A percentile compares a stretch with the other conserved stretches of the same genome.
Evolutionary conservation across 2,888 invertebrate genomes (phyloP).

Genomic region (Masnerella sp.): DNA sequence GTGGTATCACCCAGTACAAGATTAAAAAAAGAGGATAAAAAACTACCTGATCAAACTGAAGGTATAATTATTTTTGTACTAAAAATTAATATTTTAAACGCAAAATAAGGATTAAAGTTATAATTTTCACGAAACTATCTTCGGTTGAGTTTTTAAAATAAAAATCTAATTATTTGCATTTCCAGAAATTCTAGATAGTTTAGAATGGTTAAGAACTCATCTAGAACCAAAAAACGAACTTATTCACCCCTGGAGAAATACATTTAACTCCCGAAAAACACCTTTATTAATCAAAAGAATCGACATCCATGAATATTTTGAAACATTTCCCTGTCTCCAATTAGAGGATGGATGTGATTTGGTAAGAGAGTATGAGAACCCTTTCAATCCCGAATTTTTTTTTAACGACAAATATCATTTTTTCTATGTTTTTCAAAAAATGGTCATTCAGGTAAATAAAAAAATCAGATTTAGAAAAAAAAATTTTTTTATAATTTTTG

Average conservation of each 20-base stretch:
- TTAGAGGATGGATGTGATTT: constrained; percentile 13
- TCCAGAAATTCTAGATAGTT: not conserved
- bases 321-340: constrained; percentile 12
- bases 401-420: too few relatives aligned
- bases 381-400: too few relatives aligned
- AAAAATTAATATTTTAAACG: too few relatives aligned
- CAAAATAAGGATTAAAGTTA: too few relatives aligned
- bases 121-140: too few relatives aligned
- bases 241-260: constrained; percentile 6
- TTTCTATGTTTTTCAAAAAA: too few relatives aligned
- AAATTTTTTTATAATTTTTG: too few relatives aligned
- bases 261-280: not conserved
- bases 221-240: constrained; percentile 8
- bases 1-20: constrained; percentile 4
- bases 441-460: too few relatives aligned
- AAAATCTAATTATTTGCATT: not conserved
- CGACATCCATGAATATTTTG: constrained; percentile 4
- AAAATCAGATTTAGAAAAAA: too few relatives aligned
- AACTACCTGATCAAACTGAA: not conserved
- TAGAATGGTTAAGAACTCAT: constrained; percentile 12
- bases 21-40: not conserved
- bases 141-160: not conserved
- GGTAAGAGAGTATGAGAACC: constrained; percentile 8
- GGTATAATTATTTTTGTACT: too few relatives aligned
- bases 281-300: constrained; percentile 1